Evolutionary conservation across 1,140 invertebrate species (phyloP).

Genomic region (Drepana arcuata): DNA sequence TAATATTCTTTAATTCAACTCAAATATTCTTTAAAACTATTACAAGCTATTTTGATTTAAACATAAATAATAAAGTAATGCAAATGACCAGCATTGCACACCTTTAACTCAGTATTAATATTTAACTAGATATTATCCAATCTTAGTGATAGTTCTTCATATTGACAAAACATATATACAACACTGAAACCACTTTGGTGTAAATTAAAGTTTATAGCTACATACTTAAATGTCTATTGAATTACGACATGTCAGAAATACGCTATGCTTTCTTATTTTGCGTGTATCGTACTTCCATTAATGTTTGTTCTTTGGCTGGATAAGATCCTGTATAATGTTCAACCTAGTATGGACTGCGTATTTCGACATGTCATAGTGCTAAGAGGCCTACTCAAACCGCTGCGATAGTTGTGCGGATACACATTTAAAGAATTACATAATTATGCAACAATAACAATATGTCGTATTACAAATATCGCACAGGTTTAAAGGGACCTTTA

Average conservation of each 20-base stretch:
- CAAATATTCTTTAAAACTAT: constrained; percentile 70
- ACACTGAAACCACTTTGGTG: constrained; percentile 48
- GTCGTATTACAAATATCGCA: too few species aligned
- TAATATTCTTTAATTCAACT: constrained; percentile 70
- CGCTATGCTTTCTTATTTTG: too few species aligned
- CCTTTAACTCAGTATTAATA: constrained; percentile 60
- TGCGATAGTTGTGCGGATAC: too few species aligned
- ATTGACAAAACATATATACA: constrained; percentile 53
- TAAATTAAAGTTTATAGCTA: constrained; percentile 18
- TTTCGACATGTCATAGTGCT: too few species aligned
- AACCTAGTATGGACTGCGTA: too few species aligned
- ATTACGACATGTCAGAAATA: constrained; percentile 39
- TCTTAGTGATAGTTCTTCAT: constrained; percentile 58
- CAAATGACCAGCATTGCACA: constrained; percentile 70
- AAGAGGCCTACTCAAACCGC: too few species aligned
- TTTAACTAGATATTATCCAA: constrained; percentile 62
- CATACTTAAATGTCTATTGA: constrained; percentile 17
- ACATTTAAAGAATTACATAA: too few species aligned
- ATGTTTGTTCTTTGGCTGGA: too few species aligned
- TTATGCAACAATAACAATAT: too few species aligned
- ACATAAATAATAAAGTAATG: constrained; percentile 68
- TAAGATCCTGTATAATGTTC: too few species aligned
- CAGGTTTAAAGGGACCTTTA: too few species aligned
- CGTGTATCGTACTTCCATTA: too few species aligned
- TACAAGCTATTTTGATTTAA: constrained; percentile 67